A percentile compares a stretch with the other conserved stretches of the same genome.
These are phyloP conservation scores for Canis aureus DNA, from an alignment of 2,113 vertebrate species.

Conservation along the genomic window DNA sequence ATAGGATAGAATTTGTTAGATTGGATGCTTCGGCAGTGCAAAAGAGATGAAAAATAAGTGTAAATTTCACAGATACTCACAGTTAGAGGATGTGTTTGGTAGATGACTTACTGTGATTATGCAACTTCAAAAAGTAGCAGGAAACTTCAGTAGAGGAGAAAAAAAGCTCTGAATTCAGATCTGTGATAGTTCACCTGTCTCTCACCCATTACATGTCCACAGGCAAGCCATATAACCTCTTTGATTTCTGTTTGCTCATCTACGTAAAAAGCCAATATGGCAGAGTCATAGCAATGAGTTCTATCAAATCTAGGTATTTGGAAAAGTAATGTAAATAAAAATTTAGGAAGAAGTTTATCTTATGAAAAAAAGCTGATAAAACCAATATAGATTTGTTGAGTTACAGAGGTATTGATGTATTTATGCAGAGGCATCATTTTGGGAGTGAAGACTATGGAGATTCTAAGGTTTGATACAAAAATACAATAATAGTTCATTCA, in stretches of 20 bases:
- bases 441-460: background rate
- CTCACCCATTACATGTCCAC: background rate
- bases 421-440: background rate
- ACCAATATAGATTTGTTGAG: background rate
- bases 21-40: background rate
- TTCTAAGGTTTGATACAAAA: background rate
- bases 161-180: background rate
- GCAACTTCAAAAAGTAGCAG: background rate
- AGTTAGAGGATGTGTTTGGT: background rate
- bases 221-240: background rate
- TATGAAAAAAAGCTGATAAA: background rate
- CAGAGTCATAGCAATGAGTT: background rate
- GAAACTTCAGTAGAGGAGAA: background rate
- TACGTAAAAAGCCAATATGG: background rate
- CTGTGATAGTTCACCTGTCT: background rate
- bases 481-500: background rate
- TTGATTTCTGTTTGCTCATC: background rate
- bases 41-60: background rate
- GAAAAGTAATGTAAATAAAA: background rate
- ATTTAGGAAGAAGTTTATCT: background rate
- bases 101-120: background rate
- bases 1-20: constrained; percentile 44
- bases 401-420: background rate
- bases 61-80: background rate
- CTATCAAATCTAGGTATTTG: background rate